Evolutionary conservation across 2,113 vertebrate genomes (phyloP).

Genomic region (Brachyhypopomus gauderio): DNA sequence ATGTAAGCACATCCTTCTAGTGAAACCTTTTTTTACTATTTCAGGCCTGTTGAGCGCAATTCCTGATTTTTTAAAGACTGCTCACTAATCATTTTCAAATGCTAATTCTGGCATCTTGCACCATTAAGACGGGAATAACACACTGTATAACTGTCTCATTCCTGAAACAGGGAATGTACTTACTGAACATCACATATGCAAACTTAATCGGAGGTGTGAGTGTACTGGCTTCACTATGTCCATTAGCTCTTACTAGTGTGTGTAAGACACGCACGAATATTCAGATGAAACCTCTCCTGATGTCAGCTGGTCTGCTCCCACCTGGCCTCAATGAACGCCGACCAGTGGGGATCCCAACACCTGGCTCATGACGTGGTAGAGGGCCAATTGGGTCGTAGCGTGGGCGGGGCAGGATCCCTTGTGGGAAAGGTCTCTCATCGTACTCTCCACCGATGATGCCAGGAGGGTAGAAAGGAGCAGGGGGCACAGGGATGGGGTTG

Average conservation of each 20-base stretch:
- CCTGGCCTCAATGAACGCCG: conserved; percentile 39
- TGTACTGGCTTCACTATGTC: background rate
- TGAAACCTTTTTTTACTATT: too few relatives aligned
- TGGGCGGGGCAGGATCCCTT: conserved; percentile 63
- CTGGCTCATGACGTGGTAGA: background rate
- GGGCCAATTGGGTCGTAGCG: conserved; percentile 67
- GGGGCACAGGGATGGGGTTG: conserved; percentile 36
- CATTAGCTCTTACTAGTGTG: background rate
- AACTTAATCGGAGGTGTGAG: background rate
- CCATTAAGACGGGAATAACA: background rate
- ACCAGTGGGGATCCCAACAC: conserved; percentile 18
- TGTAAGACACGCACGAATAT: background rate
- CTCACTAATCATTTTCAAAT: background rate
- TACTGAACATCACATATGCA: too few relatives aligned
- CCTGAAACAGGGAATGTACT: background rate
- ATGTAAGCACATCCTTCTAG: too few relatives aligned
- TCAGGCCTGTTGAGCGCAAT: background rate
- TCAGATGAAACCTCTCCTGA: conserved; percentile 74
- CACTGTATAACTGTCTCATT: background rate
- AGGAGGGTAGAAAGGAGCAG: conserved; percentile 60
- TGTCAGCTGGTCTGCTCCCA: conserved; percentile 52
- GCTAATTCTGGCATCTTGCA: background rate
- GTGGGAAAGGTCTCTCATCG: conserved; percentile 66
- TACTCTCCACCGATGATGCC: conserved; percentile 76
- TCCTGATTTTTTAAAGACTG: background rate